Evolutionary conservation across 2,888 invertebrate species (phyloP), one percentile per base, ranked within the genome.

Genomic region (Parasteatoda lunata): DNA sequence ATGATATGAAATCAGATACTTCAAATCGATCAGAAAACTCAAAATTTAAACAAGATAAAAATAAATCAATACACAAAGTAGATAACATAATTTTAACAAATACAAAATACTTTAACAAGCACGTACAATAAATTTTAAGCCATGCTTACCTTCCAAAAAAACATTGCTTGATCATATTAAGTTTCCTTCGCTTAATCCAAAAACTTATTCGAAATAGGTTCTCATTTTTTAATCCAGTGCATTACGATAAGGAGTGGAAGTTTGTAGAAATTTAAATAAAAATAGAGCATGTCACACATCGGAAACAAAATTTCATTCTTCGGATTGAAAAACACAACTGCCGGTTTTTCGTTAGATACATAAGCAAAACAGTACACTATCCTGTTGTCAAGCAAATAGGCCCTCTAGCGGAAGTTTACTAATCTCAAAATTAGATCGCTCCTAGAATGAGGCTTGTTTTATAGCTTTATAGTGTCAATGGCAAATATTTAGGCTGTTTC

Each of bases 321-420:
- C 69, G 64, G 7, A 77, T 66, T 45, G 49, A 76, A 51, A 49
- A n/a, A 15, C 54, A 75, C 80, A 52, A 49, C 49, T 49, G 70
- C 49, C 77, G 80, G 30, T 30, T 30, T n/a, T 30, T 30, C 30
- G 30, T 30, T 80, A 59, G 80, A 70, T 77, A 85, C 80, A 77
- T 76, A 80, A 79, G 79, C 79, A 84, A 80, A 85, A 86, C 86
- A 86, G 68, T 75, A 80, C 59, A 68, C 66, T 68, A 52, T 59
- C 68, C 75, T 86, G 86, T 86, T 81, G 86, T 86, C 81, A 86
- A 68, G 86, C 80, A 80, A 77, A 81, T 4, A 64, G 52, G 86
- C 80, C 86, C 68, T 15, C 86, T 86, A 13, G 51, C 86, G 86
- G 86, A 65, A 13, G 9, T 30, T 66, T 49, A 8, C 30, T 11